Evolutionary conservation across 2,797 vertebrate genomes (phyloP), one percentile per base, ranked within the genome.

Genomic region (Staurois parvus): DNA sequence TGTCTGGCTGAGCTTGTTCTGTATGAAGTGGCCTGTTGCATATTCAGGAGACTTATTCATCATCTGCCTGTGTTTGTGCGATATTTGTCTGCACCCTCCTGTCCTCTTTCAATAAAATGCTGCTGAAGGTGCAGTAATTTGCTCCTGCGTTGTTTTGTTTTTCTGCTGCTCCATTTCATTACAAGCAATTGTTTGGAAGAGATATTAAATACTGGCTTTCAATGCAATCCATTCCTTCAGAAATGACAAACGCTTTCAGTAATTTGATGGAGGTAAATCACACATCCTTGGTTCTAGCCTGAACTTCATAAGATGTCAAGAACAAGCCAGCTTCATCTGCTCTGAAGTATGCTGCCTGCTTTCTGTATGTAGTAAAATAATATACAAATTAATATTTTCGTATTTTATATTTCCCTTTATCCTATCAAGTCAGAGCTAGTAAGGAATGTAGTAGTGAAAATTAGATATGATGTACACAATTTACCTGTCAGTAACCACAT

Each of bases 101-200:
- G 67, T 67, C 66, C 74, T 64, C 37, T 64, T 81, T 70, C 79
- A 81, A 76, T 34, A 72, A 77, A 86, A 48, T 77, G 69, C 79
- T 78, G 52, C 73, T 82, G 42, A 30, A 82, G 24, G 37, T 82
- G 64, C 67, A 30, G 79, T 69, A 32, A 86, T 64, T 70, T 62
- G 26, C 66, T 81, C 29, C 13, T 17, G 17, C 37, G 34, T 32
- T 59, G 21, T 64, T 74, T 85, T 37, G 8, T 86, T 82, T 76
- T 82, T 76, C 66, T 77, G 67, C 37, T 48, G 79, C 45, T 72
- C 45, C 17, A 72, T 64, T 52, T 56, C 19, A 59, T 52, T 77
- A 64, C 28, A 42, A 30, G 19, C 32, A 77, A 68, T 34, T 77
- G 67, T 28, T 64, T 62, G 29, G 40, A 62, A 69, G 29, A 24